Percentiles rank a stretch among this genome's conserved stretches.
These are phyloP conservation scores for Napeogenes sylphis DNA, from an alignment of 2,888 invertebrate genomes.

Conservation along the genomic window DNA sequence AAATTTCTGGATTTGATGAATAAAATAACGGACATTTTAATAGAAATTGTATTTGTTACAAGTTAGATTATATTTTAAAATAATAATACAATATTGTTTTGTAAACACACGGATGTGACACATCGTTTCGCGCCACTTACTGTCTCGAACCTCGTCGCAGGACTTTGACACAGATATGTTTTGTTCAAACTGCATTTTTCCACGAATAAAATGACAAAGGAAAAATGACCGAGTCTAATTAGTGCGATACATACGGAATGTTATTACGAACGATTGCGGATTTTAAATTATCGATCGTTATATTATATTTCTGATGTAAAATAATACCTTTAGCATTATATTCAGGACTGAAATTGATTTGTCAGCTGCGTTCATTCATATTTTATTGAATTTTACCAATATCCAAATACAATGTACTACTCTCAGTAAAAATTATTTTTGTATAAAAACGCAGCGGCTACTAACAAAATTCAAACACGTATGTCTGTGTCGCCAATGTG, in stretches of 20 bases:
- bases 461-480: conserved; percentile 29
- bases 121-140: conserved; percentile 20
- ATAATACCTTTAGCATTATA: background rate
- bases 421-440: background rate
- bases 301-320: background rate
- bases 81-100: conserved; percentile 8
- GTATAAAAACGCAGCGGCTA: conserved; percentile 13
- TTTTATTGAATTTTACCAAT: too few species aligned
- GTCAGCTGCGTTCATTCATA: too few species aligned
- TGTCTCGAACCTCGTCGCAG: conserved; percentile 38
- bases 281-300: background rate
- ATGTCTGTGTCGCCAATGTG: conserved; percentile 35
- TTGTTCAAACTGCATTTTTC: conserved; percentile 61
- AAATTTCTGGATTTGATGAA: too few species aligned
- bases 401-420: too few species aligned
- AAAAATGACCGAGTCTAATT: conserved; percentile 61
- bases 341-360: too few species aligned
- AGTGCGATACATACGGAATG: conserved; percentile 42
- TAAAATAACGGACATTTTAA: too few species aligned
- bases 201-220: conserved; percentile 63
- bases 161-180: conserved; percentile 55
- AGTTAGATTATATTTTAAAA: too few species aligned
- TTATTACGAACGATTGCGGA: conserved; percentile 9
- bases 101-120: conserved; percentile 25
- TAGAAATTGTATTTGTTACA: too few species aligned